These are phyloP conservation scores for Peromyscus attwateri DNA, from an alignment of 2,797 vertebrate species.

Conservation along the genomic window DNA sequence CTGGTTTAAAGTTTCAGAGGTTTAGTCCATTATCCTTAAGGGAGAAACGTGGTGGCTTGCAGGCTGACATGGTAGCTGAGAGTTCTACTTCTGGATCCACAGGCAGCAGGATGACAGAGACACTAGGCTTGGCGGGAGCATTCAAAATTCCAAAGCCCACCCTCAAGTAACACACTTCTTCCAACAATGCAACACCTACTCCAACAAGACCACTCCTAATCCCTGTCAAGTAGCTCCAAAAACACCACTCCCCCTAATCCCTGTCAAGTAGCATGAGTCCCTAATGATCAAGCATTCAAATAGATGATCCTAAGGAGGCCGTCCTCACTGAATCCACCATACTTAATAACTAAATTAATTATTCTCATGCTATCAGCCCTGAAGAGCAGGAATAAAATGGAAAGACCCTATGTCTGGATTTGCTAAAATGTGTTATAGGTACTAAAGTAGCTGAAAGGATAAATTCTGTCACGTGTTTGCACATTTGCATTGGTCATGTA, in stretches of 20 bases:
- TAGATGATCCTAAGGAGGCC: neutral
- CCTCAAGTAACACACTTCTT: neutral
- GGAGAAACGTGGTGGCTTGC: fast-evolving
- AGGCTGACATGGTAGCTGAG: neutral
- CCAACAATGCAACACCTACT: neutral
- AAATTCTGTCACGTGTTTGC: neutral
- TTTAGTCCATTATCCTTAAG: too few species aligned
- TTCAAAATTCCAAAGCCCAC: neutral
- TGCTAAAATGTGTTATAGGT: neutral
- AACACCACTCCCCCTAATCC: neutral
- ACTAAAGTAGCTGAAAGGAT: neutral
- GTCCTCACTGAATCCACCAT: too few species aligned
- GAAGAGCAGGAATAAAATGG: neutral
- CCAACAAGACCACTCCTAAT: neutral
- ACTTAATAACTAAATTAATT: neutral
- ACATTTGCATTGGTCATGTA: neutral
- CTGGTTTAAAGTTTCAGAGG: neutral
- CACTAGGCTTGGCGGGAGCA: neutral
- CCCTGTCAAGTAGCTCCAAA: neutral
- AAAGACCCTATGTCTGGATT: neutral
- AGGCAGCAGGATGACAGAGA: too few species aligned
- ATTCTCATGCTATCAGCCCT: neutral
- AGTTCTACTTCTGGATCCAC: neutral
- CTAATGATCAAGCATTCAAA: neutral
- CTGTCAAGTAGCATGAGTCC: neutral